phyloP scores from a whole-genome alignment of 37 sponge, comb jelly and placozoan species.

The Crambe crambe region DNA sequence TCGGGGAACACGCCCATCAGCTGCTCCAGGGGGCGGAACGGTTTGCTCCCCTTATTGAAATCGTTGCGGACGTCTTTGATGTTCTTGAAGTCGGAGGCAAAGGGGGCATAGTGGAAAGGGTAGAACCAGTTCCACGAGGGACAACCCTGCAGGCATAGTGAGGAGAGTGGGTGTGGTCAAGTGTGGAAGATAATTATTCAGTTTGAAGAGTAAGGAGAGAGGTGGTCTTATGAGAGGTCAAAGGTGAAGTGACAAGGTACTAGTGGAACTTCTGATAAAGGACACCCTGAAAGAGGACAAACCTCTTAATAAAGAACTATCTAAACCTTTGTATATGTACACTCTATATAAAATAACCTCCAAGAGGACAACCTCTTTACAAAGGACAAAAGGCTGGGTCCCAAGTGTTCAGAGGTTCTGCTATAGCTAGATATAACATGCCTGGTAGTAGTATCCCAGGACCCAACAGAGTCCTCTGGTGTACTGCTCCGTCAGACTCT shows the following conservation, averaged over 20 bases:
- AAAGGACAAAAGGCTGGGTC: no score
- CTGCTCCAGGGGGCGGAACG: constrained; percentile 97
- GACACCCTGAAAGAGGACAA: no score
- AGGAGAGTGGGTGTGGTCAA: constrained; percentile 10
- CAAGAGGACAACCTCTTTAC: no score
- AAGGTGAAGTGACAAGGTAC: no score
- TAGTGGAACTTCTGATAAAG: no score
- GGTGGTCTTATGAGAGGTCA: no score
- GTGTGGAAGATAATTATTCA: neutral
- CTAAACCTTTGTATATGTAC: no score
- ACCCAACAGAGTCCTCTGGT: constrained; percentile 93
- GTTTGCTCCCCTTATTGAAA: constrained; percentile 71
- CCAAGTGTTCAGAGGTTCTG: no score
- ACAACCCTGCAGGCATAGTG: constrained; percentile 77
- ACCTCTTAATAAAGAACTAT: no score
- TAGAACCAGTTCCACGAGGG: constrained; percentile 99
- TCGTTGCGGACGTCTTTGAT: constrained; percentile 64
- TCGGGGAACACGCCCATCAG: constrained; percentile 99
- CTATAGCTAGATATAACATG: no score
- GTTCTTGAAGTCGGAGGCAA: constrained; percentile 97
- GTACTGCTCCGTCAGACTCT: constrained; percentile 62
- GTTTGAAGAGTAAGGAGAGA: no score
- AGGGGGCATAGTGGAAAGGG: constrained; percentile 99
- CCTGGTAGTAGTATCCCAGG: constrained; percentile 89
- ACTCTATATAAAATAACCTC: no score